Conservation (phyloP, 2,888 invertebrate genomes). For the Brachycybe producta region DNA sequence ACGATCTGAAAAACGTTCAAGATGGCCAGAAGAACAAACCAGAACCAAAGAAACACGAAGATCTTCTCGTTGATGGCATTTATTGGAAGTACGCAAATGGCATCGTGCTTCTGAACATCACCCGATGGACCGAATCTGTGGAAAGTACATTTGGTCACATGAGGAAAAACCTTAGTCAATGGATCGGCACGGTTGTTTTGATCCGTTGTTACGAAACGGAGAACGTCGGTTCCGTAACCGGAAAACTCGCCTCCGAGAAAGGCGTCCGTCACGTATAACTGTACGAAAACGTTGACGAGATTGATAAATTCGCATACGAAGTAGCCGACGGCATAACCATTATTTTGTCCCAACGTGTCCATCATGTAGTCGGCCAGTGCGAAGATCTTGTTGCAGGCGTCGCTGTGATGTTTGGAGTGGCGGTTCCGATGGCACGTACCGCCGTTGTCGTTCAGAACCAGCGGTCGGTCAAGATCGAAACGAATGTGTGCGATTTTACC, state of each 20-base stretch:
- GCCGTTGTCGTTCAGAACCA: conserved; percentile 8
- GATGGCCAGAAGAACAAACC: conserved; percentile 27
- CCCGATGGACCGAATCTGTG: conserved; percentile 24
- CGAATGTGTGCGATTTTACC: conserved; percentile 19
- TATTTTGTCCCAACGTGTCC: conserved; percentile 21
- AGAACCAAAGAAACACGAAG: conserved; percentile 26
- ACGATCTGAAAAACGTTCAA: conserved; percentile 25
- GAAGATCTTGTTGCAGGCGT: conserved; percentile 29
- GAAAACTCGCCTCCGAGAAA: conserved; percentile 29
- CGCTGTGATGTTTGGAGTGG: too few relatives aligned
- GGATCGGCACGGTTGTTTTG: conserved; percentile 27
- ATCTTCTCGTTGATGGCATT: conserved; percentile 29
- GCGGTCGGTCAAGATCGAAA: conserved; percentile 8
- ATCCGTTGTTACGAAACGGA: conserved; percentile 25
- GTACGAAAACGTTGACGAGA: conserved; percentile 28
- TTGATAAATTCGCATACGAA: conserved; percentile 25
- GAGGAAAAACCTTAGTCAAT: conserved; percentile 25
- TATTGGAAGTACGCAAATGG: conserved; percentile 27
- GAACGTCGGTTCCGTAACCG: conserved; percentile 28
- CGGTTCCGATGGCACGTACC: too few relatives aligned
- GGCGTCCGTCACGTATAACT: conserved; percentile 28
- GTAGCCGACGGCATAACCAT: conserved; percentile 19
- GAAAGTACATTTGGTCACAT: conserved; percentile 28
- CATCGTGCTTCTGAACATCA: conserved; percentile 24
- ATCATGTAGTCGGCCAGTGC: conserved; percentile 29